A percentile compares a stretch with the other conserved stretches of the same genome.
phyloP scores from a whole-genome alignment of 1,140 invertebrate genomes.

The Pseudomyrmex dendroicus region DNA sequence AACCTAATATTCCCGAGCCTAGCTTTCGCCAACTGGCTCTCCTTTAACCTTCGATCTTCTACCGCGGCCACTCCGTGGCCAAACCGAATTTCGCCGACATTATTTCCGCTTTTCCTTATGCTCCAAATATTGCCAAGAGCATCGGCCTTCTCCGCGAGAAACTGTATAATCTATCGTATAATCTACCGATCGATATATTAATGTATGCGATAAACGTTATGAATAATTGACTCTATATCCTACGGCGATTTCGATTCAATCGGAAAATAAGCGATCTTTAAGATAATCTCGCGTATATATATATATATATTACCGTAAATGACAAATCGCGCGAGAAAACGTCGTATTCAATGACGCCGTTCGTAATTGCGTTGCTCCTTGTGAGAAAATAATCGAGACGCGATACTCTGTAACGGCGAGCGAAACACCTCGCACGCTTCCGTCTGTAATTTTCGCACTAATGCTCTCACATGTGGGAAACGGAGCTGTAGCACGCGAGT shows the following conservation, averaged over 20 bases:
- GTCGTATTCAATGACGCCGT: constrained; percentile 12
- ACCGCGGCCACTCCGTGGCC: neutral
- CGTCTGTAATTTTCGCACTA: constrained; percentile 39
- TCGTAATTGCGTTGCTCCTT: neutral
- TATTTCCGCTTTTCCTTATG: constrained; percentile 15
- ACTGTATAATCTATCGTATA: constrained; percentile 21
- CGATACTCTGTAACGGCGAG: neutral
- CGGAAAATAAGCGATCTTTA: neutral
- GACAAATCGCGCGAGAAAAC: neutral
- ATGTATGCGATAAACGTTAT: neutral
- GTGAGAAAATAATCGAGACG: constrained; percentile 42
- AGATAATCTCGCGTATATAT: constrained; percentile 2
- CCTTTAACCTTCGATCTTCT: constrained; percentile 44
- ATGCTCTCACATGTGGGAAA: constrained; percentile 30
- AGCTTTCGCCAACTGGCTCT: constrained; percentile 45
- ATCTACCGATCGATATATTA: constrained; percentile 19
- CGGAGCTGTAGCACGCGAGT: constrained; percentile 23
- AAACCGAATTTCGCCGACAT: constrained; percentile 26
- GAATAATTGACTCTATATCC: neutral
- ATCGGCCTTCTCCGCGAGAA: neutral
- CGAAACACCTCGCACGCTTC: too few relatives aligned
- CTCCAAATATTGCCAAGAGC: neutral
- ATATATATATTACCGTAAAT: neutral
- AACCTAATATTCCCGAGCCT: constrained; percentile 69
- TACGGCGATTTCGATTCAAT: neutral